Evolutionary conservation across 2,888 invertebrate genomes (phyloP), one percentile per base, ranked within the genome.

Genomic region (Ichneumoninae sp.): DNA sequence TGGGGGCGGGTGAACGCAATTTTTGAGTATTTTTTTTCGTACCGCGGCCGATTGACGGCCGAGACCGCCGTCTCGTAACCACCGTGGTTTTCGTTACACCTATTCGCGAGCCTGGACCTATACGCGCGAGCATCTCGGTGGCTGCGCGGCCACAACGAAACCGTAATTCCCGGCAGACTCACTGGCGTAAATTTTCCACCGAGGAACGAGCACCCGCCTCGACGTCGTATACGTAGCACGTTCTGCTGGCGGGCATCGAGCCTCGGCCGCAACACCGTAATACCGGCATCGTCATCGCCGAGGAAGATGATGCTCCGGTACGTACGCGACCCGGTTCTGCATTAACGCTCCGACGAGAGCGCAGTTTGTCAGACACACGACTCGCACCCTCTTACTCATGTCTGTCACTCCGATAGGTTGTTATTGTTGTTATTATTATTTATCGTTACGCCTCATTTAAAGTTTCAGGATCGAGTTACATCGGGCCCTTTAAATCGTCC

Each of bases 51-150:
- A 71, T 71, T 40, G 54, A 52, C 36, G 71, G 40, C 16, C 57
- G 54, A 44, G 57, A 33, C 22, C 40, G 47, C 44, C 72, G 57
- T 72, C 60, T 44, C 40, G 57, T 72, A 72, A 72, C 72, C 72
- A 72, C 72, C 57, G 44, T 44, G 72, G 57, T 72, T 72, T 72
- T 72, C 44, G 60, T 72, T 72, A 72, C 60, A 72, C 72, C 72
- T 72, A 72, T 60, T 60, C 60, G 72, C 33, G 54, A 30, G 70
- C 44, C 1, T n/a, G 40, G 13, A 26, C 3, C 26, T 26, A 26
- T 3, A 57, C 6, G 4, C 26, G 26, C 7, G 62, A 33, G 5
- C 26, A 30, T 60, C 40, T 68, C 44, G 66, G 66, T 68, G 66
- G 22, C 66, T 40, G 44, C 22, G 13, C 44, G 16, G 52, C 36